Conservation (phyloP, 2,113 vertebrate species). For the Ardeotis arabs region DNA sequence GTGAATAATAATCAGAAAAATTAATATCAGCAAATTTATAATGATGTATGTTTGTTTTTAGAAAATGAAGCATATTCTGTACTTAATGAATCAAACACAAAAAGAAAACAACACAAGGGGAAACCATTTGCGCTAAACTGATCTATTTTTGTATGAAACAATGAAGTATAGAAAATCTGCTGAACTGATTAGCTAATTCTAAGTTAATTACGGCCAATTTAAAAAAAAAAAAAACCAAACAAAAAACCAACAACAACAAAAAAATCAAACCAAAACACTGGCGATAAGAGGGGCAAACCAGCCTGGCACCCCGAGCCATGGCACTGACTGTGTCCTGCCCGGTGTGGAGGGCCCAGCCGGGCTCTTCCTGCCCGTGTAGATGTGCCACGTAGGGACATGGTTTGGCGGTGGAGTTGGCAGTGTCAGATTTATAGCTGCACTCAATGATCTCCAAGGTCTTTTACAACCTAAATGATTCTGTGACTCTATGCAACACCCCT, state of each 20-base stretch:
- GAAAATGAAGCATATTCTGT: constrained; percentile 7
- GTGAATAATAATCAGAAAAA: constrained; percentile 37
- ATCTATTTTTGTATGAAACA: constrained; percentile 18
- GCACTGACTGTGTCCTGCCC: background rate
- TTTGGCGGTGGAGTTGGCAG: too few relatives aligned
- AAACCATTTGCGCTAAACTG: constrained; percentile 5
- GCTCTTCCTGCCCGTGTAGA: too few relatives aligned
- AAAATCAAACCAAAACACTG: too few relatives aligned
- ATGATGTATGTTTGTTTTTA: background rate
- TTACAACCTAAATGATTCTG: too few relatives aligned
- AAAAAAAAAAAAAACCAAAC: background rate
- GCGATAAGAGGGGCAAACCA: rapidly evolving
- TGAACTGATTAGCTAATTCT: background rate
- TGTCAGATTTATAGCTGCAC: too few relatives aligned
- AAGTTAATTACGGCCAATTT: background rate
- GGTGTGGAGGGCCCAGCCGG: too few relatives aligned
- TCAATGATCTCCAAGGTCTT: too few relatives aligned
- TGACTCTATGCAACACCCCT: too few relatives aligned
- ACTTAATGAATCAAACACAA: constrained; percentile 31
- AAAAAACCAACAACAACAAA: background rate
- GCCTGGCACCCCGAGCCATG: rapidly evolving
- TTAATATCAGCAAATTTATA: background rate
- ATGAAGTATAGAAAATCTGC: background rate
- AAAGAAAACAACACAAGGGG: constrained; percentile 7
- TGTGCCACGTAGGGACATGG: too few relatives aligned